Conservation (phyloP, 2,113 vertebrate species). For the Athene cunicularia region DNA sequence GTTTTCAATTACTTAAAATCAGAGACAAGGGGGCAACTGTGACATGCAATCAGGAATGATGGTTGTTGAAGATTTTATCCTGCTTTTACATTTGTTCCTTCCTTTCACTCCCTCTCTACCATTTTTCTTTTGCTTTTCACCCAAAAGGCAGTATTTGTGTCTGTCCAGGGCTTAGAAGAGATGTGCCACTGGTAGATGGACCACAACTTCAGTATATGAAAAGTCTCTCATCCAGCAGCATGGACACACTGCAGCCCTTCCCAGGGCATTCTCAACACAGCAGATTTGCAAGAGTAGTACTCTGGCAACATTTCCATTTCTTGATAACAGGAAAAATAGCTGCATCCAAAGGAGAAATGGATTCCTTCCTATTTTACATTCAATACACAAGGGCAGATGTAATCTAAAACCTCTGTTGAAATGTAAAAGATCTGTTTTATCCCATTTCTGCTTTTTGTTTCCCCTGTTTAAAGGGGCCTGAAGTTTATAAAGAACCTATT, state of each 20-base stretch:
- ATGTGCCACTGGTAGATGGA: not conserved
- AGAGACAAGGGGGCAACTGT: not conserved
- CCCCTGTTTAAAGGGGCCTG: not conserved
- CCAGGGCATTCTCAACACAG: not conserved
- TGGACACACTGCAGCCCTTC: not conserved
- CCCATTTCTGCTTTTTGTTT: not conserved
- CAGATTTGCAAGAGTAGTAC: not conserved
- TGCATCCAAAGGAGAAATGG: not conserved
- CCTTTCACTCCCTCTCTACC: not conserved
- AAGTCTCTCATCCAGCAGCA: not conserved
- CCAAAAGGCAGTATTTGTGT: not conserved
- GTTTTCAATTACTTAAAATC: not conserved
- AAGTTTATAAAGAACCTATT: not conserved
- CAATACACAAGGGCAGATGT: not conserved
- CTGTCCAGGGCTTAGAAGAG: not conserved
- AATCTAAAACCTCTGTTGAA: not conserved
- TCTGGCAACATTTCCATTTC: not conserved
- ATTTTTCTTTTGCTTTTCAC: not conserved
- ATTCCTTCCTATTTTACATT: not conserved
- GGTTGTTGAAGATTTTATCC: not conserved
- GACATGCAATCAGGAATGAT: not conserved
- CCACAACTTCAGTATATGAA: not conserved
- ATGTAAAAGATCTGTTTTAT: not conserved
- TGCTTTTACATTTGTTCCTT: not conserved
- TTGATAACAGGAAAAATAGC: not conserved